Evolutionary conservation across 2,888 invertebrate species (phyloP), one percentile per base, ranked within the genome.

Genomic region (Taphrorychus bicolor): DNA sequence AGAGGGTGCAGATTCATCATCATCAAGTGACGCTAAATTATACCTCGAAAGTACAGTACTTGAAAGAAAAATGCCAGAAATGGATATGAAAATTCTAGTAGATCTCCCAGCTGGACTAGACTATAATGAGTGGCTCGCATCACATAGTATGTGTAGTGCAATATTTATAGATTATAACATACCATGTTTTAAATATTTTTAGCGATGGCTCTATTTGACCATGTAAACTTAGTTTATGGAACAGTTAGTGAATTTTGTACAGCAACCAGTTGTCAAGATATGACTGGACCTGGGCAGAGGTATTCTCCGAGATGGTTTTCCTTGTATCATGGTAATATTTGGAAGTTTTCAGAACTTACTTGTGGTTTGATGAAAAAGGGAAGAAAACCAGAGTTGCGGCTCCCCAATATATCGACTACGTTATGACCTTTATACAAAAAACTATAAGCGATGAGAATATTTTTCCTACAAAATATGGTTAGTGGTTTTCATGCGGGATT

Each of bases 71-170:
- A 88, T 97, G 83, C 93, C 95, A 77, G 95, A 97, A 85, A 89
- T 94, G 82, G 96, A 97, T 87, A 89, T 98, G 86, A 91, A 92
- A 82, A 90, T 94, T 85, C 88, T 98, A 82, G 96, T 98, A 75
- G 93, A 94, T 84, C 88, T 98, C 83, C 98, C 98, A 77, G 90
- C 91, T 75, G 97, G 97, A 73, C 89, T 99, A 83, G 98, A 98
- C 85, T 94, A 94, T 86, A 97, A 98, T 85, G 99, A 99, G 88
- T 99, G 99, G 98, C 91, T 99, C 80, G 98, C 98, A 75, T 97
- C 97, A 74, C 98, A 99, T 84, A 97, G 96, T 97, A 84, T 88
- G 91, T 48, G 17, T 48, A n/a, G n/a, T n/a, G n/a, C n/a, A n/a
- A n/a, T n/a, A n/a, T n/a, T n/a, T n/a, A n/a, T n/a, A n/a, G n/a